Base-by-base conservation (phyloP, 2,113 vertebrate genomes). In the Gopherus evgoodei region DNA sequence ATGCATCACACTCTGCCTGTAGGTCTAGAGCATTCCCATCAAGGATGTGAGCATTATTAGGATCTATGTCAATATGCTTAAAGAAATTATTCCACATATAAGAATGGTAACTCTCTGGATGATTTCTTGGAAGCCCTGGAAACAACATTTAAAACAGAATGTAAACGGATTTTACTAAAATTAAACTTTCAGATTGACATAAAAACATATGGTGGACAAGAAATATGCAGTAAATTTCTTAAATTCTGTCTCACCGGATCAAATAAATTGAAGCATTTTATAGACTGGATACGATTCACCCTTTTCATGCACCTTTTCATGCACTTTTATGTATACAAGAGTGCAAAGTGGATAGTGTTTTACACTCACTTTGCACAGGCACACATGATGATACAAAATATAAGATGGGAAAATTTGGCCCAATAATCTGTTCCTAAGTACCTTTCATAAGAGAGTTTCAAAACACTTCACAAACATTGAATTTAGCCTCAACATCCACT, bases 61-160 rank as follows among this genome's bases (percentile, higher is more conserved):
- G 98, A 91, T 99, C 98, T 97, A 99, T 99, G 93, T 99, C 98
- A 91, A 99, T 98, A 91, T 99, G 98, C 89, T 99, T 99, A 97
- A 99, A 99, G 97, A 99, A 99, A 93, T 98, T 98, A 97, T 99
- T 99, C 98, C 98, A 99, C 98, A 99, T 99, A 75, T 99, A 99
- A 62, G 98, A 99, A 90, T 99, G 98, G 90, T 99, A 99, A 94
- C 98, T 99, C 94, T 99, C 98, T 72, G 98, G 98, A 95, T 99
- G 98, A 93, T 98, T 98, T 97, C 98, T 98, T 44, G 98, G 98
- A 94, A 99, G 98, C 44, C 98, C 98, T 99, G 95, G 88, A 97
- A 96, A 53, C 38, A 81, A 69, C 0, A 92, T 92, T 96, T 69
- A 95, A 54, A 93, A 13, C 89, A 83, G 96, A 92, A 76, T 90